These are phyloP conservation scores for Cantharis nigra DNA, from an alignment of 2,888 invertebrate species.

Conservation along the genomic window DNA sequence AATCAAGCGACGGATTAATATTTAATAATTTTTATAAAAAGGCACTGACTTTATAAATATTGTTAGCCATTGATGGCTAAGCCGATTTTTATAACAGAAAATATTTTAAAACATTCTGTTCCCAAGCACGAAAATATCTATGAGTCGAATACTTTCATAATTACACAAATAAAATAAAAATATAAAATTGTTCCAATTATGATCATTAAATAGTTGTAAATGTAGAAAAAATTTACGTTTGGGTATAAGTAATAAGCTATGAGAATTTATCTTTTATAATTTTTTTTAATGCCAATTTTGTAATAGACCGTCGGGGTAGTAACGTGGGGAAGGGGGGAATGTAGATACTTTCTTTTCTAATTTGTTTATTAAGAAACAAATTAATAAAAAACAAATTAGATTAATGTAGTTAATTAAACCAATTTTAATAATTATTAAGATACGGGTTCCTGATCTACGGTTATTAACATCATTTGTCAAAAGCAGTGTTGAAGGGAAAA, in stretches of 20 bases:
- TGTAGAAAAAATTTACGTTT: neutral
- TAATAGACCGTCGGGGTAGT: no score
- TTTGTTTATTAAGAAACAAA: neutral
- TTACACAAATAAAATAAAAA: neutral
- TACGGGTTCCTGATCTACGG: neutral
- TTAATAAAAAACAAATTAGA: neutral
- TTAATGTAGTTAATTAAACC: neutral
- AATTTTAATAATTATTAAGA: neutral
- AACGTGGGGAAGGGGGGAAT: no score
- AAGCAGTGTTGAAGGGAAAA: neutral
- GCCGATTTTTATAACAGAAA: neutral
- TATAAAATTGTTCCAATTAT: neutral
- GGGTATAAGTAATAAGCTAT: neutral
- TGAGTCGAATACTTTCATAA: neutral
- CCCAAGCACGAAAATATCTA: neutral
- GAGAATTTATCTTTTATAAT: neutral
- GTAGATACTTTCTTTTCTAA: neutral
- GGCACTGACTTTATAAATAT: neutral
- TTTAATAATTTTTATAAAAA: neutral
- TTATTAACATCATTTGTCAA: neutral
- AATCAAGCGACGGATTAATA: conserved; percentile 3
- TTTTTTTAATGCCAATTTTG: no score
- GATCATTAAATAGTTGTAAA: neutral
- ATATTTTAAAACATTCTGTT: neutral
- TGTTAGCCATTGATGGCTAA: neutral